phyloP scores from a whole-genome alignment of 2,797 vertebrate species.

The Heteromormyrus szaboi region DNA sequence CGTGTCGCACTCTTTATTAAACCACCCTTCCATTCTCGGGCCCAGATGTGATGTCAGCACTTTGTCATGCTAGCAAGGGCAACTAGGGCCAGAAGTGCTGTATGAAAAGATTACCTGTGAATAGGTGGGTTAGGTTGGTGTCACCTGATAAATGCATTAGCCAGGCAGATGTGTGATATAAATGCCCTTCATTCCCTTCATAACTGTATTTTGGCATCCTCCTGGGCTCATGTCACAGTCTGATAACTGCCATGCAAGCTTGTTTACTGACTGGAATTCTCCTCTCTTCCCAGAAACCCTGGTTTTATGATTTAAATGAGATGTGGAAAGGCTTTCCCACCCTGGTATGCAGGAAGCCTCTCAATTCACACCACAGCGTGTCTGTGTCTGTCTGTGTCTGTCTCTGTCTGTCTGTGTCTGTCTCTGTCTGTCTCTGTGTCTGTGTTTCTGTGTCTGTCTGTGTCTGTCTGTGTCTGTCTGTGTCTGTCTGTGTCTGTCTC shows the following conservation, averaged over 20 bases:
- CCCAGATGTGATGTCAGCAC: background rate
- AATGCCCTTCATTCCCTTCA: background rate
- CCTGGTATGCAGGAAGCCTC: constrained; percentile 61
- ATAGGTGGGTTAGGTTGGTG: background rate
- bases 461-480: background rate
- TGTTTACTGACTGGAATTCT: background rate
- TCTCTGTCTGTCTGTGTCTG: background rate
- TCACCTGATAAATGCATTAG: background rate
- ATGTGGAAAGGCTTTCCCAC: constrained; percentile 90
- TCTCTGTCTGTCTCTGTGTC: background rate
- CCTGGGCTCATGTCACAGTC: background rate
- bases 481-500: background rate
- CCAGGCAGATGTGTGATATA: background rate
- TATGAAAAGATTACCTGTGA: background rate
- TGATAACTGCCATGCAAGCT: background rate
- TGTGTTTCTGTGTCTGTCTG: background rate
- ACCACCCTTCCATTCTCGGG: background rate
- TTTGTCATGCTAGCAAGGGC: background rate
- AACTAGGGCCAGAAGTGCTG: background rate
- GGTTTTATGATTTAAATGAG: constrained; percentile 82
- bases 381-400: background rate
- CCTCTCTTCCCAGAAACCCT: constrained; percentile 72
- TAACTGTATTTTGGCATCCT: background rate
- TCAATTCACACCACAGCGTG: background rate
- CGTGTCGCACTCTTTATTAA: background rate